Percentiles rank a stretch among this genome's conserved stretches.
Conservation (phyloP, 2,888 invertebrate species). For the Mystacides longicornis region DNA sequence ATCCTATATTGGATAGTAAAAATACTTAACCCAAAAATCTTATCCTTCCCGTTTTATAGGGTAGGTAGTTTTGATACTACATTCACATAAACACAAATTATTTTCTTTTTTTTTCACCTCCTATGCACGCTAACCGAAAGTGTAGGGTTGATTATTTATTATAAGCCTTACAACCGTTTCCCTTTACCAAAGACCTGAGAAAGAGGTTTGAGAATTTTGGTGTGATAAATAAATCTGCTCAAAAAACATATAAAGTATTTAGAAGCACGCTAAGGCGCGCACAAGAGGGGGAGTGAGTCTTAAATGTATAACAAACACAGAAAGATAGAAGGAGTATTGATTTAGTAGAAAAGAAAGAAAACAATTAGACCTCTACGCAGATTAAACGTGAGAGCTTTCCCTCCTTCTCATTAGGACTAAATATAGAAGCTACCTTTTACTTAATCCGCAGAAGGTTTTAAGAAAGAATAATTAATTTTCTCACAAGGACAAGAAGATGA, state of each 20-base stretch:
- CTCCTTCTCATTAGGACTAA: background rate
- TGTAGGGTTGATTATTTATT: background rate
- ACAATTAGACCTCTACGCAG: background rate
- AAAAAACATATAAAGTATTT: background rate
- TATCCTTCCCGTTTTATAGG: no score
- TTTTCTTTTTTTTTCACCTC: no score
- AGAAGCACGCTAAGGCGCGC: background rate
- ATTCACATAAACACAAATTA: no score
- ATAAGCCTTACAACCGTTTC: background rate
- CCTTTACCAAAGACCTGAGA: background rate
- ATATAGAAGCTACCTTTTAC: no score
- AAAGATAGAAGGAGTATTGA: background rate
- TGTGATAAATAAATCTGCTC: background rate
- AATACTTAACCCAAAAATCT: no score
- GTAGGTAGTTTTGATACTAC: no score
- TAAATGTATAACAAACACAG: background rate
- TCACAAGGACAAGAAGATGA: no score
- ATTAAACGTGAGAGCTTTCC: background rate
- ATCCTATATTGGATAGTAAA: no score
- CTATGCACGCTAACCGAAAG: no score
- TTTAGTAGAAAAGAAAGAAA: background rate
- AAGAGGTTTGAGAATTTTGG: background rate
- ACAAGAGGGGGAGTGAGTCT: background rate
- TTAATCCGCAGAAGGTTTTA: no score
- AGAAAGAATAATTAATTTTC: no score